Conservation (phyloP, 2,888 invertebrate species). For the Phengaris arion region DNA sequence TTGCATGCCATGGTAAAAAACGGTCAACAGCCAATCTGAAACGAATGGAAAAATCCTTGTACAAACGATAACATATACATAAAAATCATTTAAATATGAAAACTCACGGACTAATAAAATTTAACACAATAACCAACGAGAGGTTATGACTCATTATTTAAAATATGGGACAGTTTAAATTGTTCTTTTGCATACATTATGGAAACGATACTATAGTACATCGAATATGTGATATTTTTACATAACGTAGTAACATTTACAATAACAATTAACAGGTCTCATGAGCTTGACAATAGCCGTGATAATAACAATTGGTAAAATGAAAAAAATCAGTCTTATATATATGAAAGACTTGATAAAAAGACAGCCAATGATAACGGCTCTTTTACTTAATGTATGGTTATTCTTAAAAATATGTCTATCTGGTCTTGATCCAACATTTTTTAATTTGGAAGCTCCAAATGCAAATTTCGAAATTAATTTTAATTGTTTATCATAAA, state of each 20-base stretch:
- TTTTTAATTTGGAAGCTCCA: not conserved
- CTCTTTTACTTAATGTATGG: no score
- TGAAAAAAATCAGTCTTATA: not conserved
- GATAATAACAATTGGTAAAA: not conserved
- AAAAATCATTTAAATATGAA: slow-evolving; percentile 6
- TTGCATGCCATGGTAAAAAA: not conserved
- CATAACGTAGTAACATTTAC: not conserved
- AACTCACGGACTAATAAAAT: not conserved
- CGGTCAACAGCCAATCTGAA: not conserved
- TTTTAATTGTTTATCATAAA: not conserved
- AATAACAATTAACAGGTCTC: not conserved
- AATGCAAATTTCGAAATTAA: not conserved
- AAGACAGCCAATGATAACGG: not conserved
- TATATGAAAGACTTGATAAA: not conserved
- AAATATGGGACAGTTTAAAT: slow-evolving; percentile 2
- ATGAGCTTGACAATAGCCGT: not conserved
- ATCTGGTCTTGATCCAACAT: not conserved
- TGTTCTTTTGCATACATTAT: not conserved
- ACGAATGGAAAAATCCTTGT: not conserved
- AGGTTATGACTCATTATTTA: slow-evolving; percentile 10
- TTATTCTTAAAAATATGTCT: no score
- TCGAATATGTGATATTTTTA: not conserved
- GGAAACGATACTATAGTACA: not conserved
- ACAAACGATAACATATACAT: not conserved
- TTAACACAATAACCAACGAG: not conserved